A percentile compares a stretch with the other conserved stretches of the same genome.
phyloP scores from a whole-genome alignment of 2,113 vertebrate species.

The Limanda limanda region DNA sequence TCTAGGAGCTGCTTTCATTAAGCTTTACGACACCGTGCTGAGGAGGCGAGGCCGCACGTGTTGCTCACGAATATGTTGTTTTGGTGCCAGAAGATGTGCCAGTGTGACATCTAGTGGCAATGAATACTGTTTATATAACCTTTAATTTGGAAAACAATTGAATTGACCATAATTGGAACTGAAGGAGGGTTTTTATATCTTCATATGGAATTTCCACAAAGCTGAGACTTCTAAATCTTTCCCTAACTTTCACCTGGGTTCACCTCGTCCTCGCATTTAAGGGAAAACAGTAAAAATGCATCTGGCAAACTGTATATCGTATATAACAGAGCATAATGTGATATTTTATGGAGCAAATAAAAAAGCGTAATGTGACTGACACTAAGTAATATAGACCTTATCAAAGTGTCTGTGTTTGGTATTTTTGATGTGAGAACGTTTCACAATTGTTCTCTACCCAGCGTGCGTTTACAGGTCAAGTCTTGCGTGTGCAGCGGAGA shows the following conservation, averaged over 20 bases:
- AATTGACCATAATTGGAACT: not conserved
- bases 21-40: no score
- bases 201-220: not conserved
- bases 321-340: conserved; percentile 14
- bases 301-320: not conserved
- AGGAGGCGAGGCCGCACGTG: no score
- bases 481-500: conserved; percentile 52
- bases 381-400: conserved; percentile 29
- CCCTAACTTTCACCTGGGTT: conserved; percentile 7
- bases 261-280: conserved; percentile 4
- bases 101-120: not conserved
- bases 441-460: conserved; percentile 58
- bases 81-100: no score
- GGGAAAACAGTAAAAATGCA: not conserved
- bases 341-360: conserved; percentile 19
- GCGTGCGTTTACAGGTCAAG: conserved; percentile 72
- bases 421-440: conserved; percentile 52
- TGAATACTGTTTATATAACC: not conserved
- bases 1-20: no score
- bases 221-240: not conserved
- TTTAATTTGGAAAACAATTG: not conserved
- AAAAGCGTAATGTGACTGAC: conserved; percentile 41
- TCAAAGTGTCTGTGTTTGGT: conserved; percentile 9
- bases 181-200: not conserved
- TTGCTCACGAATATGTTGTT: no score